phyloP scores from a whole-genome alignment of 2,888 invertebrate species.

The Hermaeophaga mercurialis region DNA sequence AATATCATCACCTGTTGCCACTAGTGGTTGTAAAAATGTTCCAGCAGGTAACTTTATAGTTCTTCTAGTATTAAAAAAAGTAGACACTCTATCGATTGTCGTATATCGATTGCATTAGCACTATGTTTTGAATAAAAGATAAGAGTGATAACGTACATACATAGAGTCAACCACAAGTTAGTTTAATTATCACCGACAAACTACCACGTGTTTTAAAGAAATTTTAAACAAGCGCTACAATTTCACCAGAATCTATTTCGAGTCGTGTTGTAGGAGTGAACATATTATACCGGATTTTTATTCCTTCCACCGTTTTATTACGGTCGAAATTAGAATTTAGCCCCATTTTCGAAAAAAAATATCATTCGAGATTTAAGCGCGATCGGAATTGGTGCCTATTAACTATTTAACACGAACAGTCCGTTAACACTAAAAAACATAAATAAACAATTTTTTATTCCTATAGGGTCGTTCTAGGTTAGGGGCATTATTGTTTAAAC shows the following conservation, averaged over 20 bases:
- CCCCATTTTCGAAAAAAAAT: not conserved
- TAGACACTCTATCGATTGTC: constrained; percentile 41
- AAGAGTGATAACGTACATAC: constrained; percentile 17
- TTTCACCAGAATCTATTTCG: not conserved
- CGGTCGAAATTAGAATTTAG: not conserved
- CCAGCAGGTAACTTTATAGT: constrained; percentile 1
- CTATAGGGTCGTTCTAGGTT: not conserved
- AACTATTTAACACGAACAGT: too few species aligned
- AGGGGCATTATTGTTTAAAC: constrained; percentile 3
- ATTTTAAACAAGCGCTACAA: not conserved
- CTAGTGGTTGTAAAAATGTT: constrained; percentile 11
- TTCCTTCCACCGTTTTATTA: not conserved
- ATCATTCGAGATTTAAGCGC: too few species aligned
- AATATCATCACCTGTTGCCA: constrained; percentile 40
- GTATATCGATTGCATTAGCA: constrained; percentile 44
- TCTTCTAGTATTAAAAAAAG: constrained; percentile 11
- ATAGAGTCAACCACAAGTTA: not conserved
- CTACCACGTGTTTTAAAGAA: not conserved
- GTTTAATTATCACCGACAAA: not conserved
- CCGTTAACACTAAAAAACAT: not conserved
- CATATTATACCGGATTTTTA: not conserved
- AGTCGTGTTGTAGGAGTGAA: not conserved
- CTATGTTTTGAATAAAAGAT: constrained; percentile 19
- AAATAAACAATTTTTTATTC: not conserved
- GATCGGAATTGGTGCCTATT: too few species aligned